Evolutionary conservation across 2,888 invertebrate species (phyloP), one percentile per base, ranked within the genome.

Genomic region (Pterostichus niger): DNA sequence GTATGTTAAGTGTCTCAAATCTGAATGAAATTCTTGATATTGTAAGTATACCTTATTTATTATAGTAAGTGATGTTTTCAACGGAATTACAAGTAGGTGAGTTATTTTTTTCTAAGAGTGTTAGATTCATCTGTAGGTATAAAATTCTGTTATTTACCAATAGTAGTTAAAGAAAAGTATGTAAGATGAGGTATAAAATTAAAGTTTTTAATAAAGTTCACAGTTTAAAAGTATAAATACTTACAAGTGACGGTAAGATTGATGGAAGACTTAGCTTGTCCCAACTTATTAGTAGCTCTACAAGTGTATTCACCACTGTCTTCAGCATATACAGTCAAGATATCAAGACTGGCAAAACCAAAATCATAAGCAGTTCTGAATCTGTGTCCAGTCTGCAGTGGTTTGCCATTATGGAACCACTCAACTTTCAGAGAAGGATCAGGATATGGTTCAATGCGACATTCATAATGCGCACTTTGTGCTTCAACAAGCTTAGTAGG

Each of bases 331-430:
- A 98, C 98, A 56, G 97, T 96, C 35, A 98, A 92, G 84, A 99
- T 96, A 89, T 99, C 99, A 84, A 99, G 92, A 78, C 99, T 96
- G 83, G 98, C 98, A 90, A 98, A 99, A 64, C 99, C 99, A 89
- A 99, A 99, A 89, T 99, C 99, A 88, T 96, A 97, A 71, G 97
- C 95, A 71, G 98, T 98, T 88, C 97, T 94, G 92, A 97, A 97
- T 84, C 98, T 94, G 88, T 98, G 98, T 82, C 97, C 97, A 84
- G 95, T 95, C 87, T 94, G 95, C 73, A 97, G 91, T 61, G 97
- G 96, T 89, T 97, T 94, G 71, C 96, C 97, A 89, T 99, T 97
- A 87, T 97, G 97, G 91, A 96, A 95, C 97, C 97, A 98, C 90
- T 97, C 97, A 0, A 97, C 96, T 87, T 96, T 96, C 89, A 98